phyloP scores from a whole-genome alignment of 2,113 vertebrate species.

The Gobiocypris rarus region DNA sequence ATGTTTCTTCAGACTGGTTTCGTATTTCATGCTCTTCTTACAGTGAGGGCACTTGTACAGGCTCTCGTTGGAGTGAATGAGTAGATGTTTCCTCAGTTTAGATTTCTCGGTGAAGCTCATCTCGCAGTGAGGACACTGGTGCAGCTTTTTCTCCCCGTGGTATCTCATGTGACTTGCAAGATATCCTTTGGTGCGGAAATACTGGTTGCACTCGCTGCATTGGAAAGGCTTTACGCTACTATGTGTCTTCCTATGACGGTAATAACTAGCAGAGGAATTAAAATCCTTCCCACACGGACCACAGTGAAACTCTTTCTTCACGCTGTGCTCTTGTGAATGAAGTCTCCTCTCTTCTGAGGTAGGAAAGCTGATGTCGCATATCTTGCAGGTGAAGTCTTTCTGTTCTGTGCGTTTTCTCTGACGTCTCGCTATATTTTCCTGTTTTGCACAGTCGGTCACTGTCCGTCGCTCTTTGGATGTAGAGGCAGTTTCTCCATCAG shows the following conservation, averaged over 20 bases:
- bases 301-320: neutral
- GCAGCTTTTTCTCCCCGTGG: neutral
- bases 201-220: neutral
- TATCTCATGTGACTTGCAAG: neutral
- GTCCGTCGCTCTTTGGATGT: neutral
- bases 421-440: neutral
- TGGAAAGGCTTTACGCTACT: neutral
- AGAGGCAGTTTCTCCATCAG: neutral
- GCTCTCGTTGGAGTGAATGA: constrained; percentile 11
- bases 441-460: neutral
- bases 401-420: neutral
- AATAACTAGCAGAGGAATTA: no score
- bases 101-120: constrained; percentile 26
- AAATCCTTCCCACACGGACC: neutral
- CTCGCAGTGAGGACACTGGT: constrained; percentile 14
- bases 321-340: neutral
- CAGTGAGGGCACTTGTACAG: constrained; percentile 40
- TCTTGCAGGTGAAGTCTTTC: neutral
- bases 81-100: neutral
- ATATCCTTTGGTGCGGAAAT: neutral
- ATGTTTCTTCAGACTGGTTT: neutral
- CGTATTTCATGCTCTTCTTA: neutral
- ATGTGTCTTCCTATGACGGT: neutral
- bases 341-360: neutral
- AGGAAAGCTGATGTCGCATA: neutral